Evolutionary conservation across 2,888 invertebrate genomes (phyloP).

Genomic region (Sphaeridia pumilis): DNA sequence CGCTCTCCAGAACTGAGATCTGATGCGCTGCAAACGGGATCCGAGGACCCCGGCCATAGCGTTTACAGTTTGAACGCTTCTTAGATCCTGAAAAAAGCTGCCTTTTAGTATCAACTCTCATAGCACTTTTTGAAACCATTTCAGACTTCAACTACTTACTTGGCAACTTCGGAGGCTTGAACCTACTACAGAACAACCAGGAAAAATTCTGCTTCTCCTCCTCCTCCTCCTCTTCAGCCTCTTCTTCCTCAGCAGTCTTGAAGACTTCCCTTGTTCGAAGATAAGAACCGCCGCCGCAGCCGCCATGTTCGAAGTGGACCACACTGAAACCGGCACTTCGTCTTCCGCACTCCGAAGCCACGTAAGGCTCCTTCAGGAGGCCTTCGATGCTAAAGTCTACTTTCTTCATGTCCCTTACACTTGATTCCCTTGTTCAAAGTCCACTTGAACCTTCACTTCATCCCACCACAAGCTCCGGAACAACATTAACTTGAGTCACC

Average conservation of each 20-base stretch:
- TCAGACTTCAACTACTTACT: slow-evolving; percentile 43
- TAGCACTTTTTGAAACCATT: not conserved
- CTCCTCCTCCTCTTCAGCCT: not conserved
- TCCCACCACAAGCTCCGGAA: no score
- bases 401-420: slow-evolving; percentile 7
- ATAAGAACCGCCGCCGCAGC: no score
- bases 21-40: slow-evolving; percentile 63
- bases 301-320: no score
- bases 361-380: slow-evolving; percentile 12
- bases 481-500: no score
- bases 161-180: slow-evolving; percentile 58
- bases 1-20: slow-evolving; percentile 55
- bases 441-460: no score
- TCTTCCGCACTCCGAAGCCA: no score
- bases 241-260: not conserved
- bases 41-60: slow-evolving; percentile 54
- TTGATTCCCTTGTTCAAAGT: no score
- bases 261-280: no score
- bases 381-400: slow-evolving; percentile 22
- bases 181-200: slow-evolving; percentile 61
- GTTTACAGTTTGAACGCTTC: slow-evolving; percentile 36
- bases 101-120: not conserved
- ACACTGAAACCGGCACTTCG: no score
- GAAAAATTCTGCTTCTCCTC: slow-evolving; percentile 18
- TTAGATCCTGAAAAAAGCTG: slow-evolving; percentile 12